Percentiles rank a stretch among this genome's conserved stretches.
phyloP scores from a whole-genome alignment of 2,797 vertebrate species.

The Coreius guichenoti region DNA sequence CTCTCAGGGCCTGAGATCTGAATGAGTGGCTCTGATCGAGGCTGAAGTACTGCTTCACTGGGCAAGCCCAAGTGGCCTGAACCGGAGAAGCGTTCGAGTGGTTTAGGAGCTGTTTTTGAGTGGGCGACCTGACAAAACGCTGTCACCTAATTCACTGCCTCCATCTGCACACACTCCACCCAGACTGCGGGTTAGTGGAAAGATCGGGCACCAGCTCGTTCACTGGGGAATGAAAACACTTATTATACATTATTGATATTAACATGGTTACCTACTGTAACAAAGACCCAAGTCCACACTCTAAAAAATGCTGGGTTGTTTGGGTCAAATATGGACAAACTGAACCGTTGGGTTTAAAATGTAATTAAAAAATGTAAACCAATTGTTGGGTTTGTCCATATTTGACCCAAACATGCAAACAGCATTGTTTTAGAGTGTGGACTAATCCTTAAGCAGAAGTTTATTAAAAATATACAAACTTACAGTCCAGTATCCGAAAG shows the following conservation, averaged over 20 bases:
- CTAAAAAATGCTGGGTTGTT: too few relatives aligned
- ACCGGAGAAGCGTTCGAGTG: slow-evolving; percentile 58
- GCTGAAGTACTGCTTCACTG: slow-evolving; percentile 54
- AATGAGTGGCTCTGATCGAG: slow-evolving; percentile 56
- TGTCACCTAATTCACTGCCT: slow-evolving; percentile 72
- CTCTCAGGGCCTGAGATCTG: slow-evolving; percentile 66
- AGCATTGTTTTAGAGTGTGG: not conserved
- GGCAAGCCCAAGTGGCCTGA: slow-evolving; percentile 61
- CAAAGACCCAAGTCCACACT: too few relatives aligned
- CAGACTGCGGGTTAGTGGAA: not conserved
- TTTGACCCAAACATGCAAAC: too few relatives aligned
- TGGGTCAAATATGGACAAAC: too few relatives aligned
- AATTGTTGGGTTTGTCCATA: too few relatives aligned
- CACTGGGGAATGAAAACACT: slow-evolving; percentile 66
- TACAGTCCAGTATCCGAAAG: not conserved
- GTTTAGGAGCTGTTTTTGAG: slow-evolving; percentile 69
- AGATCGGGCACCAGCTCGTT: slow-evolving; percentile 8
- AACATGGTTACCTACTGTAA: slow-evolving; percentile 76
- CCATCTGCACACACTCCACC: not conserved
- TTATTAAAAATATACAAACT: not conserved
- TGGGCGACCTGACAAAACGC: slow-evolving; percentile 70
- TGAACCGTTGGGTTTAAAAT: too few relatives aligned
- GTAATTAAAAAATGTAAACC: too few relatives aligned
- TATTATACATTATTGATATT: slow-evolving; percentile 76
- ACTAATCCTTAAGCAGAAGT: not conserved